Base-by-base conservation (phyloP, 2,797 vertebrate genomes). In the Anabas testudineus region DNA sequence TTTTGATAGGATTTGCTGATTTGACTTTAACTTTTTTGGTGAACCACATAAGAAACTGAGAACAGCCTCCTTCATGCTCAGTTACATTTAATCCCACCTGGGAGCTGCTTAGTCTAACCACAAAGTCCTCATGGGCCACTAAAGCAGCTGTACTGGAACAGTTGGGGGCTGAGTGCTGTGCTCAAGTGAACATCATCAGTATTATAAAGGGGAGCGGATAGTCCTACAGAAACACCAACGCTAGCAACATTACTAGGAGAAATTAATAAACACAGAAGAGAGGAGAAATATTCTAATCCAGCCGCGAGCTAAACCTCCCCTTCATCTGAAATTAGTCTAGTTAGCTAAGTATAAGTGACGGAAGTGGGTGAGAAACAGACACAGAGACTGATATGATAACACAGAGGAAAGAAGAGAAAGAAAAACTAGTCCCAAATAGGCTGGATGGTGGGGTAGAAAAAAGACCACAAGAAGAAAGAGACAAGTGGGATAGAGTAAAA, bases 61-160 rank as follows among this genome's bases (percentile, higher is more conserved):
- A 47, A 70, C 14, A 43, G 53, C 21, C 56, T 83, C 64, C 78
- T 82, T 73, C 77, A 74, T 76, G 69, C 80, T 81, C 57, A 54
- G 48, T 80, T 78, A 70, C 19, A n/a, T 75, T 63, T 72, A 81
- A 83, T 75, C 60, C 79, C 63, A 43, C 55, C 22, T 0, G 43
- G 54, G 78, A 87, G 64, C 46, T 53, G 71, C 67, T 83, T 54
- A 55, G 51, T 68, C 56, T 51, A 42, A 68, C 58, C 61, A 26
- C 62, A 37, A 3, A 10, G 16, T 67, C 65, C 65, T 71, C 41
- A n/a, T 34, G 37, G 71, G 43, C 83, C 59, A 39, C 56, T 58
- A 41, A 52, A 71, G 64, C 69, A 55, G 64, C 46, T 67, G 72
- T 10, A 57, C 66, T 46, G 22, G 32, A 59, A 57, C 58, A 36